Percentiles rank a stretch among this genome's conserved stretches.
Conservation (phyloP, 2,888 invertebrate species). For the Caenorhabditis sinica region DNA sequence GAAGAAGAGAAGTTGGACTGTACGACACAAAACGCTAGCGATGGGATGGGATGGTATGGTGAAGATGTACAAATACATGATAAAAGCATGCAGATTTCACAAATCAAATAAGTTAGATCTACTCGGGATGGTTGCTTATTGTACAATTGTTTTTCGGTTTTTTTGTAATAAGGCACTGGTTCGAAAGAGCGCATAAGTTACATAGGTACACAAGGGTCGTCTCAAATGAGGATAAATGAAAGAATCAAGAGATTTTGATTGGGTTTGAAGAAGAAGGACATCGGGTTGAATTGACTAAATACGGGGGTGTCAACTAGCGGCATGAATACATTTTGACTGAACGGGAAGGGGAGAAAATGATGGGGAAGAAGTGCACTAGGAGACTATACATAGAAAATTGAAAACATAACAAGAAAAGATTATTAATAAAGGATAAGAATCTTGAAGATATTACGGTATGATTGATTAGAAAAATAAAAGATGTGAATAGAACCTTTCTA, state of each 20-base stretch:
- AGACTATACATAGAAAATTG: slow-evolving; percentile 53
- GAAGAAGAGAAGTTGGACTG: slow-evolving; percentile 37
- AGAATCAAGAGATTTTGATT: slow-evolving; percentile 35
- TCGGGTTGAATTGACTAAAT: slow-evolving; percentile 34
- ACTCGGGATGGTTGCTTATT: slow-evolving; percentile 42
- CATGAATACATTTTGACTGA: slow-evolving; percentile 49
- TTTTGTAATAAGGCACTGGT: slow-evolving; percentile 39
- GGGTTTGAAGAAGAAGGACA: slow-evolving; percentile 47
- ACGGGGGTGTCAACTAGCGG: slow-evolving; percentile 56
- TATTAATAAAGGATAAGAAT: slow-evolving; percentile 38
- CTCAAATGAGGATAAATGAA: slow-evolving; percentile 18
- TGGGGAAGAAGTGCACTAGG: slow-evolving; percentile 9
- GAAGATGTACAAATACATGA: slow-evolving; percentile 56
- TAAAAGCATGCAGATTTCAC: slow-evolving; percentile 61
- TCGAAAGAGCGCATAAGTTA: slow-evolving; percentile 55
- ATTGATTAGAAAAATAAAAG: background rate
- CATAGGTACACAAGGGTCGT: slow-evolving; percentile 53
- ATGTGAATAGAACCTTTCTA: slow-evolving; percentile 50
- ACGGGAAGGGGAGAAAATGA: background rate
- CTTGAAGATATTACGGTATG: slow-evolving; percentile 33
- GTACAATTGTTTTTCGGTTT: slow-evolving; percentile 41
- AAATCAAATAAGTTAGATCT: slow-evolving; percentile 66
- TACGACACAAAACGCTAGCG: slow-evolving; percentile 58
- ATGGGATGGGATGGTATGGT: slow-evolving; percentile 29
- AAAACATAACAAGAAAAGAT: slow-evolving; percentile 56